phyloP scores from a whole-genome alignment of 2,888 invertebrate species.

The Resseliella maxima region DNA sequence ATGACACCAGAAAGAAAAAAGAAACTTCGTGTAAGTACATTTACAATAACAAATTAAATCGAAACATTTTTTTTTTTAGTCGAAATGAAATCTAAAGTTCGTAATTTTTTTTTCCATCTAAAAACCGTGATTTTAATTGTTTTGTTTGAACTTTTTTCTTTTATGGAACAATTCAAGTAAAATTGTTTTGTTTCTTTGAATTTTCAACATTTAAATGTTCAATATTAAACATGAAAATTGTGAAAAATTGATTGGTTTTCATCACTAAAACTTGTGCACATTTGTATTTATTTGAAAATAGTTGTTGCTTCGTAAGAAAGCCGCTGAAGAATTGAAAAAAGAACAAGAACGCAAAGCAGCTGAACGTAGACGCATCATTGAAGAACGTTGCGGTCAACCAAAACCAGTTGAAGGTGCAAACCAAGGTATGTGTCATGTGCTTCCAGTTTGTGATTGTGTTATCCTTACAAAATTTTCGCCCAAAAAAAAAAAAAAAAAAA shows the following conservation, averaged over 20 bases:
- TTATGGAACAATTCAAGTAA: too few species aligned
- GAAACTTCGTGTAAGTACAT: slow-evolving; percentile 96
- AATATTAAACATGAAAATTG: background rate
- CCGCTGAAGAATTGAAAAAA: slow-evolving; percentile 99
- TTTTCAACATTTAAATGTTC: background rate
- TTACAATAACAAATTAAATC: too few species aligned
- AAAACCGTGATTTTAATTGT: background rate
- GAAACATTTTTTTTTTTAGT: too few species aligned
- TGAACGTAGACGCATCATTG: slow-evolving; percentile 96
- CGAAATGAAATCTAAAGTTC: too few species aligned
- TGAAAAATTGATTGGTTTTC: background rate
- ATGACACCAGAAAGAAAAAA: slow-evolving; percentile 99
- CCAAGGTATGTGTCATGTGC: slow-evolving; percentile 79
- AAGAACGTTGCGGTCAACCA: slow-evolving; percentile 92
- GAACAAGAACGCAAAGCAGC: slow-evolving; percentile 99
- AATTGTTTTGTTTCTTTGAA: too few species aligned
- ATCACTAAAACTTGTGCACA: too few species aligned
- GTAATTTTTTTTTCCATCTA: too few species aligned
- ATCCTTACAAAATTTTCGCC: slow-evolving; percentile 18
- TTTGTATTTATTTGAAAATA: too few species aligned
- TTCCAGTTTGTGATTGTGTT: background rate
- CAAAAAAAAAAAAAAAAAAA: too few species aligned
- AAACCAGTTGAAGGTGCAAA: slow-evolving; percentile 92
- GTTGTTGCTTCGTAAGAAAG: slow-evolving; percentile 99
- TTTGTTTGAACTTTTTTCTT: too few species aligned